Percentiles rank a stretch among this genome's conserved stretches.
phyloP scores from a whole-genome alignment of 2,797 vertebrate species.

The Garrulus glandarius region DNA sequence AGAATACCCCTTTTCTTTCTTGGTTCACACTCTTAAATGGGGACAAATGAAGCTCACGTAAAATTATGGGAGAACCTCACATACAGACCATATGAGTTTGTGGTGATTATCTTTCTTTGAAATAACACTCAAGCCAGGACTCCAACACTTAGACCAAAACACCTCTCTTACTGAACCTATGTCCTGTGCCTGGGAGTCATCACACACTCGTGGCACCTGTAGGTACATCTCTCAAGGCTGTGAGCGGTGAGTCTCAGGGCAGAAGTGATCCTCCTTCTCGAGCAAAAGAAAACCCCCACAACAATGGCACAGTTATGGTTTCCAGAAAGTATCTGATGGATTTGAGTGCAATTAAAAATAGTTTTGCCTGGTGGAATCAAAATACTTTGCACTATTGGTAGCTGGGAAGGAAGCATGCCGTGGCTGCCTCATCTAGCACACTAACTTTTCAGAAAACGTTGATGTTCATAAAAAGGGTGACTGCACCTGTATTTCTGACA shows the following conservation, averaged over 20 bases:
- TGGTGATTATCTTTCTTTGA: neutral
- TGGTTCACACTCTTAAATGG: neutral
- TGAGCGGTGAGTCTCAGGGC: neutral
- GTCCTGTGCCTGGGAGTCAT: neutral
- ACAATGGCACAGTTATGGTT: neutral
- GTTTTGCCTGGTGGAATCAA: neutral
- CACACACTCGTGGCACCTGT: rapidly evolving
- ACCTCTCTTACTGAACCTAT: neutral
- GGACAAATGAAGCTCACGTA: rapidly evolving
- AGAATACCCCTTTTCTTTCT: neutral
- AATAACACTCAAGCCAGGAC: neutral
- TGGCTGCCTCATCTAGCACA: neutral
- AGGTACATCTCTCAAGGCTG: neutral
- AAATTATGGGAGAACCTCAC: neutral
- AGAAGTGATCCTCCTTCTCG: neutral
- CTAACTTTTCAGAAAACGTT: neutral
- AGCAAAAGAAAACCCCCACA: neutral
- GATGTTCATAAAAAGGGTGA: neutral
- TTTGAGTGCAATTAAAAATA: neutral
- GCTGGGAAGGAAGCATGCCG: neutral
- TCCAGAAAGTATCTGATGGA: neutral
- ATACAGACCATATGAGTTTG: neutral
- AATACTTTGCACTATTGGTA: neutral
- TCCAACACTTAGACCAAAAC: neutral
- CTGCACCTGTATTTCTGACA: neutral